Evolutionary conservation across 2,888 invertebrate species (phyloP), one percentile per base, ranked within the genome.

Genomic region (Cheilosia vulpina): DNA sequence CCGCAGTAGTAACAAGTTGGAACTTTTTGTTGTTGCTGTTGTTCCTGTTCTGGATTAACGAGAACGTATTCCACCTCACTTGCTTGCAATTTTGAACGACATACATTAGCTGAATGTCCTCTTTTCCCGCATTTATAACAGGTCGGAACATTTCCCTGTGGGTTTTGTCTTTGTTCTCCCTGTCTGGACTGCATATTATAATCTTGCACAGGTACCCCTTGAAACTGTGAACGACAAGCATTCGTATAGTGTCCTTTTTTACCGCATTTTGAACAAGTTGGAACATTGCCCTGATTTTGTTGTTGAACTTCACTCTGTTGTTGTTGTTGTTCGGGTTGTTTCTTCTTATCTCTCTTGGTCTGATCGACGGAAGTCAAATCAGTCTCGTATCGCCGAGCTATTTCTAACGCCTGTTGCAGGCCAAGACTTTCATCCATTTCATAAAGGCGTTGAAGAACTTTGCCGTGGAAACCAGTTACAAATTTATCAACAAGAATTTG

Each of bases 401-500:
- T 77, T 55, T 68, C 53, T 34, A 77, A 31, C 2, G 77, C 69
- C 11, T 55, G n/a, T 15, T 53, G 24, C 34, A 77, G 5, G 13
- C 27, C 38, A 11, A 69, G n/a, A 27, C 31, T 24, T 24, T 15
- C 55, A 24, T 69, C 45, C 11, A 45, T 24, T 19, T 77, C 77
- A 31, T 38, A 77, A 1, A 77, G 15, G 1, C 55, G 62, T 5
- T 38, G 55, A 11, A 77, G 47, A 38, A 62, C 45, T 27, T 55
- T 69, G 2, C 68, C 77, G 1, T 47, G 21, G 55, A 68, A 76
- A 7, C 68, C 76, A 24, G 66, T 66, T 11, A 76, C 68, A 45
- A 76, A 68, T 43, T 68, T 68, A 60, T 76, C 76, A 3, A 76
- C 41, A 21, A 76, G 52, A 19, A 76, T 50, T 15, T 60, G 43